Conservation (phyloP, 2,888 invertebrate genomes). For the Ochlodes sylvanus region DNA sequence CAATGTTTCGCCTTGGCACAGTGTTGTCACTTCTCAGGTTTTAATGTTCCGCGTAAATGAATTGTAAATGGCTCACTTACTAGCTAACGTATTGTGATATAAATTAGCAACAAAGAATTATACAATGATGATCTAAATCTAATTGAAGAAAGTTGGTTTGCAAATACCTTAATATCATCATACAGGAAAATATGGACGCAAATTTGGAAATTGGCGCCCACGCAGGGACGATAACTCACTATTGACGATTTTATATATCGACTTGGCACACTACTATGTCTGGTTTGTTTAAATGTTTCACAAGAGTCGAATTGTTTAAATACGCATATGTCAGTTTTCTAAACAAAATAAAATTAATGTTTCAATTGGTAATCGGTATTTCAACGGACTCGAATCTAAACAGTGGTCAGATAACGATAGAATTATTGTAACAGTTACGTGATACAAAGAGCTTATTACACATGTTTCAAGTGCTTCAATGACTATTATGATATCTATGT, state of each 20-base stretch:
- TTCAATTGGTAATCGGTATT: neutral
- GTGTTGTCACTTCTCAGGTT: conserved; percentile 13
- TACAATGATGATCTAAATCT: neutral
- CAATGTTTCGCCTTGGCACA: conserved; percentile 14
- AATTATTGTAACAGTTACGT: neutral
- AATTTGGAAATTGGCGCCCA: neutral
- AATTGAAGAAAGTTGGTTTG: neutral
- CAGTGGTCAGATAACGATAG: neutral
- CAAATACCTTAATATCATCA: neutral
- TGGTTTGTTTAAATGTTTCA: neutral
- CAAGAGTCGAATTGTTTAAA: neutral
- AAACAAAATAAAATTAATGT: neutral
- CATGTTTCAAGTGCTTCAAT: neutral
- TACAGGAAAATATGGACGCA: neutral
- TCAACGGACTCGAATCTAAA: neutral
- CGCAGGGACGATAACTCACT: neutral
- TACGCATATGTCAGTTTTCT: neutral
- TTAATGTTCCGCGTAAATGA: conserved; percentile 18
- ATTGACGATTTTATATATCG: conserved; percentile 1
- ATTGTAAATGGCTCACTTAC: conserved; percentile 14
- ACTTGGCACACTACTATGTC: neutral
- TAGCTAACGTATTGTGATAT: neutral
- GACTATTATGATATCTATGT: neutral
- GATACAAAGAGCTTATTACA: neutral
- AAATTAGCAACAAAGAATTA: neutral